Percentiles rank a stretch among this genome's conserved stretches.
Conservation (phyloP, 2,888 invertebrate species). For the Acheta domesticus region DNA sequence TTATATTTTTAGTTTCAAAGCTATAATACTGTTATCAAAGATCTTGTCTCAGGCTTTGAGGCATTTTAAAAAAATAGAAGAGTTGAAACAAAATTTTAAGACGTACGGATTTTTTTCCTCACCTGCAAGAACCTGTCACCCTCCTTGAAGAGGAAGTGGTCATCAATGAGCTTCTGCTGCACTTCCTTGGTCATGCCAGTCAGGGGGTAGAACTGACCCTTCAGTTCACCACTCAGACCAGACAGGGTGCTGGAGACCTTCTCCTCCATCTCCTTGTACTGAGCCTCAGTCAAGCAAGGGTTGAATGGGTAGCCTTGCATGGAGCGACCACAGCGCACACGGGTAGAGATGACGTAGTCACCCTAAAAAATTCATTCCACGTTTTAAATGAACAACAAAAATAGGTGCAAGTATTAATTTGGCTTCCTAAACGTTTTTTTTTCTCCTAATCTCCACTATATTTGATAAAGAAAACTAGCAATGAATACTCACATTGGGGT, state of each 20-base stretch:
- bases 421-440: too few relatives aligned
- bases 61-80: too few relatives aligned
- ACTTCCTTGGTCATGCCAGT: conserved; percentile 95
- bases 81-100: too few relatives aligned
- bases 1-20: too few relatives aligned
- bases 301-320: conserved; percentile 92
- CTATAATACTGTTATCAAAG: too few relatives aligned
- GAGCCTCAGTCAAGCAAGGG: conserved; percentile 92
- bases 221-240: conserved; percentile 81
- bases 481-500: conserved; percentile 62
- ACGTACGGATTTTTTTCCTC: not conserved
- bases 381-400: not conserved
- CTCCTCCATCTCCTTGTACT: conserved; percentile 96
- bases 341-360: conserved; percentile 90
- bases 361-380: conserved; percentile 48
- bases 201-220: conserved; percentile 92
- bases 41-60: too few relatives aligned
- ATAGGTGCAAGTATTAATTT: too few relatives aligned
- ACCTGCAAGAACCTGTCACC: conserved; percentile 78
- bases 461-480: too few relatives aligned
- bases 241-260: conserved; percentile 81
- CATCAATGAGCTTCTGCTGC: conserved; percentile 94
- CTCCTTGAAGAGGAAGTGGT: conserved; percentile 98
- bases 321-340: conserved; percentile 94
- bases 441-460: too few relatives aligned